Base-by-base conservation (phyloP, 2,113 vertebrate species). In the Cranoglanis bouderius region DNA sequence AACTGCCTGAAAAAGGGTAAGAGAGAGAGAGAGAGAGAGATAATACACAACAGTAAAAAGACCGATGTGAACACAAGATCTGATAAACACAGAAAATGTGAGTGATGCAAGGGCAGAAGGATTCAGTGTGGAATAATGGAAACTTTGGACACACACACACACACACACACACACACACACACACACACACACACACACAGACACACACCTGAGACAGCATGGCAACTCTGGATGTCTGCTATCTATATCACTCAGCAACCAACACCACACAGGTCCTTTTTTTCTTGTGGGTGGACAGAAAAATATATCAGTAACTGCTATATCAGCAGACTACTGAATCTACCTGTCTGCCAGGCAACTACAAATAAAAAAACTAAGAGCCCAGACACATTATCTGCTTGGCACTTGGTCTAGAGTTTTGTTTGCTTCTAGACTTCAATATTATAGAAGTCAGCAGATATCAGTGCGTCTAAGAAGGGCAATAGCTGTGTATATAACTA, bases 101-200 rank as follows among this genome's bases (percentile, higher is more conserved):
- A 90, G 86, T 43, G 55, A 78, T 82, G 26, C 24, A 65, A 72
- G 74, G 43, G 85, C 82, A 46, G 67, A 84, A 72, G 63, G 51
- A 63, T 19, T 40, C 77, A 85, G 89, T 57, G 55, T 40, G 32
- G 16, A 77, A 90, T 80, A 90, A 90, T 87, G 84, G 77, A 81
- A 86, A 78, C 87, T 77, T 90, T 90, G 86, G 85, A 53, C 18
- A 83, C 18, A 59, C 35, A 59, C 82, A 74, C 5, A 72, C 80
- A 74, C 5, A 72, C 80, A 74, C 5, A 72, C 80, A 43, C 82
- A 61, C 16, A 82, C 16, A 57, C 32, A 57, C 82, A 61, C 35
- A 38, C 55, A 82, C 53, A 57, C 19, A 84, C 18, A 61, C 35
- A 43, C 82, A 61, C 19, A 55, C 53, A 82, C 51, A 57, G 18